Evolutionary conservation across 2,113 vertebrate species (phyloP).

Genomic region (Guaruba guarouba): DNA sequence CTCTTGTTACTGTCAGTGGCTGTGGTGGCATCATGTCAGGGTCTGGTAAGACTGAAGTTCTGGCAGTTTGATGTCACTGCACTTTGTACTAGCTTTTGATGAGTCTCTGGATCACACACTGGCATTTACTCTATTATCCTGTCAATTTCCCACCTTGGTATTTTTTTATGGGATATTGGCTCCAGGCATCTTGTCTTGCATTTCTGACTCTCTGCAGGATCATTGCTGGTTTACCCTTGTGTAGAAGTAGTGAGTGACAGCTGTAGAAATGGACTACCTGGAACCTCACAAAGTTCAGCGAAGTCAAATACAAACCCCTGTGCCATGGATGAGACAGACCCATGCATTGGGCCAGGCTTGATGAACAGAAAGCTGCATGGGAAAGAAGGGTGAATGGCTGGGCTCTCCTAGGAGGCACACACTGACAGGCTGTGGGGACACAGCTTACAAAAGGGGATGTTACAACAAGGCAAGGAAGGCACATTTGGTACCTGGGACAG

Average conservation of each 20-base stretch:
- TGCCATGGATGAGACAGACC: background rate
- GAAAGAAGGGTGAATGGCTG: background rate
- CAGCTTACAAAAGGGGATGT: background rate
- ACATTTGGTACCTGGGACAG: accelerated
- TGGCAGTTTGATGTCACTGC: background rate
- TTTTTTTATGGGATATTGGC: background rate
- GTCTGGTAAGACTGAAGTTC: background rate
- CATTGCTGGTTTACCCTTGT: accelerated
- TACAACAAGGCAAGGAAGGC: background rate
- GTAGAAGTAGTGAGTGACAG: background rate
- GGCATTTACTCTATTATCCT: background rate
- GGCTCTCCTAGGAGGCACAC: background rate
- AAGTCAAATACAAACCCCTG: background rate
- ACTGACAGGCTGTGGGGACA: background rate
- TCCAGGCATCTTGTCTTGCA: background rate
- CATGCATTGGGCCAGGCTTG: accelerated
- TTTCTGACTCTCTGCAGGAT: background rate
- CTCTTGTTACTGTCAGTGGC: background rate
- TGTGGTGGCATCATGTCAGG: background rate
- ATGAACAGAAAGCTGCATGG: accelerated
- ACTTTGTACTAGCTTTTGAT: background rate
- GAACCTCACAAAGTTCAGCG: background rate
- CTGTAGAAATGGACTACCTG: background rate
- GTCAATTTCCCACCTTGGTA: background rate
- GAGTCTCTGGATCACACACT: background rate